phyloP scores from a whole-genome alignment of 2,888 invertebrate genomes.

The Dryobotodes eremita region DNA sequence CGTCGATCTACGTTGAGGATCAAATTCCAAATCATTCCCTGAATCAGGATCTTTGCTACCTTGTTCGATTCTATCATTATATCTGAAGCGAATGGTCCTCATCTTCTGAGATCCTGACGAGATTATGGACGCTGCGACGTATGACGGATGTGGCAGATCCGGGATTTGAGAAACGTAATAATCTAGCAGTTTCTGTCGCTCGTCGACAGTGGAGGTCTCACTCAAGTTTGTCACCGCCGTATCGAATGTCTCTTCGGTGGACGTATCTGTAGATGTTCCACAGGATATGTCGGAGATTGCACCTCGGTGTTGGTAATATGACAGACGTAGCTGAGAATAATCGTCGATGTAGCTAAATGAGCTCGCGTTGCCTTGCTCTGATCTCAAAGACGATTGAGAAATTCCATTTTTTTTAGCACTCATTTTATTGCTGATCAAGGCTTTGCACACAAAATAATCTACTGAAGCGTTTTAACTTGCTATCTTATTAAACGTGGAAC shows the following conservation, averaged over 20 bases:
- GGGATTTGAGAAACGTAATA: slow-evolving; percentile 78
- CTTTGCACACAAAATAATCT: background rate
- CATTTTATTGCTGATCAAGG: slow-evolving; percentile 40
- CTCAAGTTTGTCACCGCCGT: slow-evolving; percentile 61
- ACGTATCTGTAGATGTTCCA: slow-evolving; percentile 13
- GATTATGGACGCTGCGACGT: slow-evolving; percentile 77
- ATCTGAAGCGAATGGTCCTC: slow-evolving; percentile 72
- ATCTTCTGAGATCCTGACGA: slow-evolving; percentile 75
- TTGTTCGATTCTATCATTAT: slow-evolving; percentile 75
- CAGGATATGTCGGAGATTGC: background rate
- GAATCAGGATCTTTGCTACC: slow-evolving; percentile 47
- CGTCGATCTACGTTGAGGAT: slow-evolving; percentile 77
- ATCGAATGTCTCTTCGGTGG: slow-evolving; percentile 42
- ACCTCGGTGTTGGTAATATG: slow-evolving; percentile 75
- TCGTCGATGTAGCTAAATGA: slow-evolving; percentile 76
- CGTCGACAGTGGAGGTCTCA: slow-evolving; percentile 55
- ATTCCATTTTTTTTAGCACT: slow-evolving; percentile 40
- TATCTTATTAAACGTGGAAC: background rate
- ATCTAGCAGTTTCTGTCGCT: slow-evolving; percentile 70
- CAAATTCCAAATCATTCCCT: slow-evolving; percentile 69
- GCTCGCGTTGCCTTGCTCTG: slow-evolving; percentile 33
- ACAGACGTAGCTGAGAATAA: slow-evolving; percentile 80
- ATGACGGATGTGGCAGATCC: slow-evolving; percentile 78
- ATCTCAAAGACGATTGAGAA: slow-evolving; percentile 32
- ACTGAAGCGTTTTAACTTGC: background rate